Conservation (phyloP, 2,797 vertebrate species). For the Spinus pinus region DNA sequence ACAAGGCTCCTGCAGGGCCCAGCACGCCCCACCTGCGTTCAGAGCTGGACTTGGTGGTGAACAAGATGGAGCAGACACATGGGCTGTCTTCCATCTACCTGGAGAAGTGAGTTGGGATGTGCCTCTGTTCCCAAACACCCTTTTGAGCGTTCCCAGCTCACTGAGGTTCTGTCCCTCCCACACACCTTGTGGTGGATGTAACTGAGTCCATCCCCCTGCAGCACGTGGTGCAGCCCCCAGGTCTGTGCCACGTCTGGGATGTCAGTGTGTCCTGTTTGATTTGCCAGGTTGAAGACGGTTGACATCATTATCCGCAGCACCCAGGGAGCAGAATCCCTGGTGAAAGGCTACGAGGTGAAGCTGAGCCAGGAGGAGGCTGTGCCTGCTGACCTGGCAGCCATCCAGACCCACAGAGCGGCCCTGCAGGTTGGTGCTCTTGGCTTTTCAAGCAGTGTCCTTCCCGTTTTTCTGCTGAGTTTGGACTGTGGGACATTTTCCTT, state of each 20-base stretch:
- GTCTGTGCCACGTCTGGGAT: accelerated
- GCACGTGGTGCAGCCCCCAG: accelerated
- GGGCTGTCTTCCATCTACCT: slow-evolving; percentile 88
- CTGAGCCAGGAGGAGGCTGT: slow-evolving; percentile 93
- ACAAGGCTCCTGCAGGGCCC: slow-evolving; percentile 85
- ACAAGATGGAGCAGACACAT: slow-evolving; percentile 84
- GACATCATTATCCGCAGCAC: slow-evolving; percentile 85
- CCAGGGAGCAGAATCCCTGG: slow-evolving; percentile 87
- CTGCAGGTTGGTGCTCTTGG: slow-evolving; percentile 75
- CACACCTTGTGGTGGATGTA: accelerated
- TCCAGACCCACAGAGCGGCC: slow-evolving; percentile 79
- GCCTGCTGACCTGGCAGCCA: slow-evolving; percentile 82
- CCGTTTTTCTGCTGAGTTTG: neutral
- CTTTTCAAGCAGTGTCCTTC: neutral
- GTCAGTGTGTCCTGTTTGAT: neutral
- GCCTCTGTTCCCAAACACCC: neutral
- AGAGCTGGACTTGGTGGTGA: slow-evolving; percentile 86
- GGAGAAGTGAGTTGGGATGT: slow-evolving; percentile 84
- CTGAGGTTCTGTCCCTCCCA: neutral
- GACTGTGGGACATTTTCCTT: accelerated
- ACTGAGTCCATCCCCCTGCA: neutral
- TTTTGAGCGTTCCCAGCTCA: accelerated
- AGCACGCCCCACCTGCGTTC: slow-evolving; percentile 83
- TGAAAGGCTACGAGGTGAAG: slow-evolving; percentile 88
- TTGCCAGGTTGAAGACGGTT: slow-evolving; percentile 86